Conservation (phyloP, 2,888 invertebrate species). For the Drosophila fulvimacula region DNA sequence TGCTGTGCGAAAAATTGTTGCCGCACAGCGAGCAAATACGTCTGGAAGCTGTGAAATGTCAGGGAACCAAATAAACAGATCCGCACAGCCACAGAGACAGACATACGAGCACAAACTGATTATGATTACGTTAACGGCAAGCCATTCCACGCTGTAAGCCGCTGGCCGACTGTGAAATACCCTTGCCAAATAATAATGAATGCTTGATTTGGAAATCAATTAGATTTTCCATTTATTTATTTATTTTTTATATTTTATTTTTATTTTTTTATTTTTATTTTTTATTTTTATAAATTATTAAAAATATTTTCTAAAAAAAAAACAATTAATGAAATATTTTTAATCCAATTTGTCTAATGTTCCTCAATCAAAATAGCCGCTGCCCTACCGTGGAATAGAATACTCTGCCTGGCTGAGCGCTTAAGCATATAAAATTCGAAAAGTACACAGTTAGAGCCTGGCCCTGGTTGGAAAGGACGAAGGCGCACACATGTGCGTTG, state of each 20-base stretch:
- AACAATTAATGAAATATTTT: no score
- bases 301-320: no score
- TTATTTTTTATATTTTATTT: no score
- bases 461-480: neutral
- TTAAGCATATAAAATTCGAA: conserved; percentile 7
- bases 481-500: conserved; percentile 64
- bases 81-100: neutral
- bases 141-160: neutral
- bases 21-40: conserved; percentile 19
- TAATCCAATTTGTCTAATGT: no score
- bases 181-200: no score
- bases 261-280: no score
- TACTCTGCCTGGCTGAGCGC: neutral
- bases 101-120: conserved; percentile 21
- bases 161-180: neutral
- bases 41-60: conserved; percentile 45
- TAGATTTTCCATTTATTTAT: no score
- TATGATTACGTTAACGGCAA: conserved; percentile 26
- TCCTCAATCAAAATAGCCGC: no score
- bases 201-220: no score
- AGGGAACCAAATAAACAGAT: conserved; percentile 22
- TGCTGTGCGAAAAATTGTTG: conserved; percentile 6
- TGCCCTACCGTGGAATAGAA: neutral
- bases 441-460: conserved; percentile 7
- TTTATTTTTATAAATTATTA: no score